These are phyloP conservation scores for Athrips mouffetella DNA, from an alignment of 2,888 invertebrate genomes.

Conservation along the genomic window DNA sequence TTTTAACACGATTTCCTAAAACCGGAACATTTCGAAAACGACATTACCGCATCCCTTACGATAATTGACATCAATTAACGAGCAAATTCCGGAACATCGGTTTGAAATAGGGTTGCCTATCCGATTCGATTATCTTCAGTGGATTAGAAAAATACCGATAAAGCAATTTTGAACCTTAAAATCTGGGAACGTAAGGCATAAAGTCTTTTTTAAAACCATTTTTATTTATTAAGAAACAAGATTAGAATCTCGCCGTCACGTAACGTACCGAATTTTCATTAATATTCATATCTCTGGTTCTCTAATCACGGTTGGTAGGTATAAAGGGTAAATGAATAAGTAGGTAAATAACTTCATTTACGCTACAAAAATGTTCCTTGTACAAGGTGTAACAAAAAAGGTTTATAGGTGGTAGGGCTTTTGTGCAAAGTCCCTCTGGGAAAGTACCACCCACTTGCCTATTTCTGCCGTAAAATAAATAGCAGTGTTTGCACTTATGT, in stretches of 20 bases:
- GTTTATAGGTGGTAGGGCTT: no score
- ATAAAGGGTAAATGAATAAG: not conserved
- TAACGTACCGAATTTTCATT: slow-evolving; percentile 34
- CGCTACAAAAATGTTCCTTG: no score
- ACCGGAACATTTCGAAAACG: not conserved
- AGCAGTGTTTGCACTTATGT: no score
- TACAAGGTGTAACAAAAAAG: no score
- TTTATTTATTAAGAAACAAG: not conserved
- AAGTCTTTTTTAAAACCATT: no score
- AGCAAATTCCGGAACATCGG: slow-evolving; percentile 47
- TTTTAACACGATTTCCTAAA: not conserved
- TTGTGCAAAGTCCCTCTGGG: no score
- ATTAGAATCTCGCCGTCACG: slow-evolving; percentile 12
- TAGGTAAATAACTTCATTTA: no score
- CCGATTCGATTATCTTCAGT: slow-evolving; percentile 40
- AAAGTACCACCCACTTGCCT: no score
- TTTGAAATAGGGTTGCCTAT: slow-evolving; percentile 36
- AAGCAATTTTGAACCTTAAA: not conserved
- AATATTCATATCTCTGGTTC: slow-evolving; percentile 1
- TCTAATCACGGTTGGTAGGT: not conserved
- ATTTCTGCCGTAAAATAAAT: no score
- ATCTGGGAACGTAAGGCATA: no score
- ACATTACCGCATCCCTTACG: slow-evolving; percentile 21
- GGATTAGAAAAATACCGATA: not conserved
- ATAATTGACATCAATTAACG: slow-evolving; percentile 46